Percentiles rank a stretch among this genome's conserved stretches.
These are phyloP conservation scores for Dysidea cf. avara DNA, from an alignment of 37 sponge, comb jelly and placozoan species.

Conservation along the genomic window DNA sequence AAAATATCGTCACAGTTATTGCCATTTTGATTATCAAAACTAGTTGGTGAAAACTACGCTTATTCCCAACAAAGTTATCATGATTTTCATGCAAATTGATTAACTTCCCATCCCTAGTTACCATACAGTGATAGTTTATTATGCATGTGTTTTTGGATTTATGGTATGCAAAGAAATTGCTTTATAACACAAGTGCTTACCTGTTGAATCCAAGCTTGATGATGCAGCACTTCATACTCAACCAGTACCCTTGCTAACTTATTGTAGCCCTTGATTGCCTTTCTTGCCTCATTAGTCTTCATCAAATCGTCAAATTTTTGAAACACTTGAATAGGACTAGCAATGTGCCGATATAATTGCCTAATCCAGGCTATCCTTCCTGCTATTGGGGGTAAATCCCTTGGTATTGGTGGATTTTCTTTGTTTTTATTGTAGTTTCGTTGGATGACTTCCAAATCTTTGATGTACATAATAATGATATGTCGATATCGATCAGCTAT, in stretches of 20 bases:
- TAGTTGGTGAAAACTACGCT: too few species aligned
- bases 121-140: too few species aligned
- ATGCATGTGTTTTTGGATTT: too few species aligned
- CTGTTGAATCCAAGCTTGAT: constrained; percentile 58
- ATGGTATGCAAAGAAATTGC: too few species aligned
- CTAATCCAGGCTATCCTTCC: constrained; percentile 92
- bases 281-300: constrained; percentile 66
- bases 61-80: too few species aligned
- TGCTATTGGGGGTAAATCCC: constrained; percentile 94
- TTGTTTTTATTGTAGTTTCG: constrained; percentile 79
- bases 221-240: constrained; percentile 90
- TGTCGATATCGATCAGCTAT: constrained; percentile 56
- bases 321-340: constrained; percentile 76
- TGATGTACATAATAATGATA: constrained; percentile 57
- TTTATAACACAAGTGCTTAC: too few species aligned
- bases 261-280: constrained; percentile 93
- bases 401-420: constrained; percentile 83
- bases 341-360: constrained; percentile 89
- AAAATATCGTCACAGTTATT: too few species aligned
- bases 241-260: constrained; percentile 83
- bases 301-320: constrained; percentile 62
- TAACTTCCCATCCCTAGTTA: too few species aligned
- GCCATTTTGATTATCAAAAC: too few species aligned
- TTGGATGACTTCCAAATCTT: constrained; percentile 80
- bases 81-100: too few species aligned